Evolutionary conservation across 2,113 vertebrate genomes (phyloP).

Genomic region (Hepsetus odoe): DNA sequence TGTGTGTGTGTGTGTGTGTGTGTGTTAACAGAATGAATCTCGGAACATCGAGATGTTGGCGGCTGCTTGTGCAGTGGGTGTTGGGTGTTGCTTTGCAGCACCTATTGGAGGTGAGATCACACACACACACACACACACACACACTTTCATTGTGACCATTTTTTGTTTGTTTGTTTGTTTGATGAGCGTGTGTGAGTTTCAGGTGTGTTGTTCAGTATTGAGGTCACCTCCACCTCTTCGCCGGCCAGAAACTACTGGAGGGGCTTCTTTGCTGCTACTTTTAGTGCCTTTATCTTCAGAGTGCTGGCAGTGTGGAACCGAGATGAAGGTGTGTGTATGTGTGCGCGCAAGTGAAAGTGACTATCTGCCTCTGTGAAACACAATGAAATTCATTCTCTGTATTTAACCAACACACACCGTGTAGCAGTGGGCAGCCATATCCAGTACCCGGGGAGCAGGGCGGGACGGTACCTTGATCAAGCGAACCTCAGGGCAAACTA

Average conservation of each 20-base stretch:
- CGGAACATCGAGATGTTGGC: conserved; percentile 98
- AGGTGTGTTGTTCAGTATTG: conserved; percentile 98
- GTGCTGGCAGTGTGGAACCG: conserved; percentile 95
- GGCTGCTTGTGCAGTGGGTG: conserved; percentile 92
- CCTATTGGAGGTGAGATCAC: conserved; percentile 89
- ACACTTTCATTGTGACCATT: background rate
- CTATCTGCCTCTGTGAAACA: background rate
- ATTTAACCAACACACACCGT: too few species aligned
- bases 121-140: background rate
- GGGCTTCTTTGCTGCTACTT: conserved; percentile 96
- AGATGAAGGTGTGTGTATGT: conserved; percentile 86
- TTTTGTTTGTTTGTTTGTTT: too few species aligned
- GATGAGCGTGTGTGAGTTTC: conserved; percentile 37
- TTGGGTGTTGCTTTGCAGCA: conserved; percentile 95
- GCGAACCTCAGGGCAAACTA: too few species aligned
- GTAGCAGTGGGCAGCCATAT: too few species aligned
- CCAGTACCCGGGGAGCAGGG: too few species aligned
- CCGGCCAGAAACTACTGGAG: conserved; percentile 98
- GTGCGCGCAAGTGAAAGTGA: conserved; percentile 61
- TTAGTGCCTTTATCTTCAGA: conserved; percentile 98
- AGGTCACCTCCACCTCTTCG: conserved; percentile 97
- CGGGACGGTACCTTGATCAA: too few species aligned
- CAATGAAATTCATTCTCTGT: background rate
- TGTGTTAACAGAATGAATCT: conserved; percentile 74
- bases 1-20: background rate